phyloP scores from a whole-genome alignment of 2,113 vertebrate species.

The Alexandromys fortis region DNA sequence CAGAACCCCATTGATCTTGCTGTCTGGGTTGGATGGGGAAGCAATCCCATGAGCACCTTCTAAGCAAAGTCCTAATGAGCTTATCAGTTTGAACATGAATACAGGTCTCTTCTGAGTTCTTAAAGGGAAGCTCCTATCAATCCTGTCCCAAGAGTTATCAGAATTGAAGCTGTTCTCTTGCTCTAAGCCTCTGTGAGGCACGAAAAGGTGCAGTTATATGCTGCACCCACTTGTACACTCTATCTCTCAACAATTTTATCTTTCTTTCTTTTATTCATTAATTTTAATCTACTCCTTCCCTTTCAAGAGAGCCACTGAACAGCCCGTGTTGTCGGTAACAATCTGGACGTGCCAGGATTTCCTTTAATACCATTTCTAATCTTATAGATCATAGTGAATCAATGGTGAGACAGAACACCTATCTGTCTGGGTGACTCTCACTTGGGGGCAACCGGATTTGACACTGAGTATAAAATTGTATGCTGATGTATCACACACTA shows the following conservation, averaged over 20 bases:
- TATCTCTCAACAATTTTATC: not conserved
- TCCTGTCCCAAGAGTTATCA: not conserved
- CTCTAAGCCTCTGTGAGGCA: not conserved
- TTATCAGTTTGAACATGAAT: not conserved
- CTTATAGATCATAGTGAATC: not conserved
- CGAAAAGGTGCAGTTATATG: not conserved
- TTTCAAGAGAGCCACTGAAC: not conserved
- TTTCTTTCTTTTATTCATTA: not conserved
- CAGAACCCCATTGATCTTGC: not conserved
- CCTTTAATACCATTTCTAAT: not conserved
- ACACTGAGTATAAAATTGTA: not conserved
- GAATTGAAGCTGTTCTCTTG: not conserved
- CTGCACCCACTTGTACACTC: not conserved
- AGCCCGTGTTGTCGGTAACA: not conserved
- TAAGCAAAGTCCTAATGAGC: not conserved
- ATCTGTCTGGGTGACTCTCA: no score
- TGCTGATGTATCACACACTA: not conserved
- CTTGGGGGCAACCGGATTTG: no score
- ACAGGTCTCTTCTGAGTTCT: not conserved
- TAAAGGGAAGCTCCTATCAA: not conserved
- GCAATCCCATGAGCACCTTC: not conserved
- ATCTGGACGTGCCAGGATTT: not conserved
- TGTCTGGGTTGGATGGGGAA: not conserved
- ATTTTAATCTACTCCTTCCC: not conserved
- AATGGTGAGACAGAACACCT: no score